A percentile compares a stretch with the other conserved stretches of the same genome.
phyloP scores from a whole-genome alignment of 2,797 vertebrate species.

The Varecia variegata region DNA sequence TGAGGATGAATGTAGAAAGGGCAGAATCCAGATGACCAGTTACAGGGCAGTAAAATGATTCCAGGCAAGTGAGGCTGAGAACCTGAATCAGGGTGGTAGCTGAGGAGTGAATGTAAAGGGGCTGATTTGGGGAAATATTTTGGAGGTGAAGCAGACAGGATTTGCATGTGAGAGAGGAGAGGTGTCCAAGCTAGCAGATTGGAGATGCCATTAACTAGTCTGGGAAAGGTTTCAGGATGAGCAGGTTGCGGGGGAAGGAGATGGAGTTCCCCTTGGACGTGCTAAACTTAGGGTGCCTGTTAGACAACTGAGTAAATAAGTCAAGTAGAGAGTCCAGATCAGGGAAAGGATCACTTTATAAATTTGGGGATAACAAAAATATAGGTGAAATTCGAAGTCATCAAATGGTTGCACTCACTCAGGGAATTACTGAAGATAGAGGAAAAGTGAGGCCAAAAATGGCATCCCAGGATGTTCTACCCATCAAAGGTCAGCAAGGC shows the following conservation, averaged over 20 bases:
- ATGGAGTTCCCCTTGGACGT: background rate
- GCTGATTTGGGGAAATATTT: background rate
- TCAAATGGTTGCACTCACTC: background rate
- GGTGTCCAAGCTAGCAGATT: background rate
- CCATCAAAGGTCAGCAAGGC: background rate
- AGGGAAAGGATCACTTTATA: background rate
- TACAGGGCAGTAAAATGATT: background rate
- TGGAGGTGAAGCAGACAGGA: background rate
- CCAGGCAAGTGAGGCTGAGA: background rate
- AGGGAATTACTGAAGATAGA: background rate
- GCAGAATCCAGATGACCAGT: background rate
- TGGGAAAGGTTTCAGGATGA: background rate
- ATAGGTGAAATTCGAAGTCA: background rate
- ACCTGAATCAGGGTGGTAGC: background rate
- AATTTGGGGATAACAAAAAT: background rate
- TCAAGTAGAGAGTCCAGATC: background rate
- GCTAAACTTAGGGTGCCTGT: background rate
- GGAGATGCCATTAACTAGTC: background rate
- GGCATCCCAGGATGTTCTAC: background rate
- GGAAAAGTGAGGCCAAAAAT: background rate
- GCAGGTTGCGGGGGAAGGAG: background rate
- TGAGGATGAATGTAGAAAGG: background rate
- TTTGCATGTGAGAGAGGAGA: background rate
- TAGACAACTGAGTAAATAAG: background rate
- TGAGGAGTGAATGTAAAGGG: too few species aligned